phyloP scores from a whole-genome alignment of 2,797 vertebrate species.

The Oreochromis grahami region DNA sequence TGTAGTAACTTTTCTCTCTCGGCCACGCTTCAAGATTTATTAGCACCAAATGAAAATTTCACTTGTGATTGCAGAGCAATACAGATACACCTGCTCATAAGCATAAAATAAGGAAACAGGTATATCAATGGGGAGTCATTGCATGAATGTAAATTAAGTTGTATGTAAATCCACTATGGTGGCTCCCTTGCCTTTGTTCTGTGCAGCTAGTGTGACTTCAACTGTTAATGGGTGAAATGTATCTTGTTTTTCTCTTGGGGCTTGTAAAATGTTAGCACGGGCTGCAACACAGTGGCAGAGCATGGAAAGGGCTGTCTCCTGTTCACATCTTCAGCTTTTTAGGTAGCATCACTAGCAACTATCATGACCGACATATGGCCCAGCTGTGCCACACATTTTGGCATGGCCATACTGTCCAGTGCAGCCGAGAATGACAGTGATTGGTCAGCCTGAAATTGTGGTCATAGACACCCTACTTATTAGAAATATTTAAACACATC shows the following conservation, averaged over 20 bases:
- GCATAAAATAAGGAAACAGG: neutral
- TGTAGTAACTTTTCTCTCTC: neutral
- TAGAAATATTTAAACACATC: neutral
- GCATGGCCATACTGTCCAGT: neutral
- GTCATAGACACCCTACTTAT: neutral
- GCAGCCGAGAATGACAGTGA: neutral
- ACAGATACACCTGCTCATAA: neutral
- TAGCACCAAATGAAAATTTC: neutral
- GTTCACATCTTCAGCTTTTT: neutral
- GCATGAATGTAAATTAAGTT: neutral
- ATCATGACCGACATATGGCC: neutral
- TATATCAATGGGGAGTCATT: neutral
- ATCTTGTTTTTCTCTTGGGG: neutral
- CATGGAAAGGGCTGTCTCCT: neutral
- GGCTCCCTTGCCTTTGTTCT: neutral
- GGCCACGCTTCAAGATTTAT: neutral
- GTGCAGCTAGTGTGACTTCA: neutral
- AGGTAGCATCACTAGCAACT: neutral
- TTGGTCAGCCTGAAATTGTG: neutral
- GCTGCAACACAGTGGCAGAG: neutral
- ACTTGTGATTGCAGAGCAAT: neutral
- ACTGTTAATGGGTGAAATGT: neutral
- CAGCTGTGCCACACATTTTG: neutral
- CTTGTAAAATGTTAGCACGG: neutral
- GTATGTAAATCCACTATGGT: neutral